Evolutionary conservation across 2,797 vertebrate species (phyloP), one percentile per base, ranked within the genome.

Genomic region (Podarcis siculus): DNA sequence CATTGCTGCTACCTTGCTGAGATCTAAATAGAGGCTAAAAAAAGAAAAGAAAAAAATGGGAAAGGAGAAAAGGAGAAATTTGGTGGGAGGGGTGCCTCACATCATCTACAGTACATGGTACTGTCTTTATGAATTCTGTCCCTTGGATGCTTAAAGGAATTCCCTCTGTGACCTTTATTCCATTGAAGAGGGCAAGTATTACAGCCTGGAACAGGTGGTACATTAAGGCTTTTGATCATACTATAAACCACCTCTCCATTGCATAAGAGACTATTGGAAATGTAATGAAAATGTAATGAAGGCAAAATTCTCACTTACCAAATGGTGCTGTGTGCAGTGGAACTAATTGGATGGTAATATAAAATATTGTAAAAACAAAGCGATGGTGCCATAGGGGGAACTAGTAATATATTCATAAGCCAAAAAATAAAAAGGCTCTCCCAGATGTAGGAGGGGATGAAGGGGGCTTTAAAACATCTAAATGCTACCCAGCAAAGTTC

Each of bases 201-300:
- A 92, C 66, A 32, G 90, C 86, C 93, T 32, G 83, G 73, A 94
- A 90, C 82, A 96, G 85, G 88, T 94, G 88, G 79, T 88, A 75
- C 79, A 78, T 84, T 94, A 93, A 89, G 0, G 8, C 49, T 5
- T 95, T 93, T 95, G 90, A 91, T 95, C 86, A 91, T 93, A 90
- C 73, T 86, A 90, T 91, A 96, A 95, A 93, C 66, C 88, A 89
- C 90, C 92, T 91, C 87, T 94, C 82, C 82, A 55, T 82, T 93
- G 75, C 84, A 85, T 87, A 93, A 89, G 30, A 95, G 85, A 89
- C 79, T 93, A 90, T 81, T 92, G 86, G 76, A 96, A 95, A 92
- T 92, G 84, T 84, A 94, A 92, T 84, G 71, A 92, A 95, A 96
- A 87, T 35, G 85, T 90, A 94, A 94, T 71, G 86, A 95, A 95